Base-by-base conservation (phyloP, 1,140 invertebrate species). In the Akabosia matsudoensis region DNA sequence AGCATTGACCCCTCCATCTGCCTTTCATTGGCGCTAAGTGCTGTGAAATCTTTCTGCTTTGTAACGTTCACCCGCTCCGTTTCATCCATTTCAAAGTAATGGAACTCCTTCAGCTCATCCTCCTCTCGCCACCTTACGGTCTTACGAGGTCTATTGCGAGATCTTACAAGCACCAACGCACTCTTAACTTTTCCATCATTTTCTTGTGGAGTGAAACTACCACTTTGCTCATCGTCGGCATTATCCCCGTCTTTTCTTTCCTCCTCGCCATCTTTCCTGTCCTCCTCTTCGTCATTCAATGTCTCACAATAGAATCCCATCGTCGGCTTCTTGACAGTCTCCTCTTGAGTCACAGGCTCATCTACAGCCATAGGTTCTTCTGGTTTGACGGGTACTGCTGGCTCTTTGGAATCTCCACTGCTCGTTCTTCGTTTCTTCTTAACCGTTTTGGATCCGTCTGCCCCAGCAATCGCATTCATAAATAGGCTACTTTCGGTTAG, bases 41-140 rank as follows among this genome's bases (percentile, higher is more conserved):
- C 94, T n/a, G 89, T 91, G 85, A 97, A 97, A 33, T 92, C 92
- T 28, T 84, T 79, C 22, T 73, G 61, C 37, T 93, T 92, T 0
- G 93, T 95, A 0, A 97, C 95, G 86, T 97, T 97, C 0, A 96
- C 93, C 83, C 95, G 89, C 86, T 97, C 95, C 1, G 91, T 96
- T 86, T 97, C 95, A 85, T 97, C 95, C 54, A 97, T 84, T 84
- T 97, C 94, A 84, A 98, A 98, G 83, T 92, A 96, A 80, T 91
- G 90, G 54, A 95, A 87, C 78, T 93, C 90, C 82, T 92, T 91
- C 22, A 97, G 85, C 72, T 95, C 90, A 10, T 88, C 86, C 78
- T 93, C 93, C 13, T 88, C 88, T 82, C 91, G 91, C 94, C 95
- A 98, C 75, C 84, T 82, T 1, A 98, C 90, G 79, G 87, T 88